Evolutionary conservation across 1,140 invertebrate species (phyloP), one percentile per base, ranked within the genome.

Genomic region (Achatina immaculata): DNA sequence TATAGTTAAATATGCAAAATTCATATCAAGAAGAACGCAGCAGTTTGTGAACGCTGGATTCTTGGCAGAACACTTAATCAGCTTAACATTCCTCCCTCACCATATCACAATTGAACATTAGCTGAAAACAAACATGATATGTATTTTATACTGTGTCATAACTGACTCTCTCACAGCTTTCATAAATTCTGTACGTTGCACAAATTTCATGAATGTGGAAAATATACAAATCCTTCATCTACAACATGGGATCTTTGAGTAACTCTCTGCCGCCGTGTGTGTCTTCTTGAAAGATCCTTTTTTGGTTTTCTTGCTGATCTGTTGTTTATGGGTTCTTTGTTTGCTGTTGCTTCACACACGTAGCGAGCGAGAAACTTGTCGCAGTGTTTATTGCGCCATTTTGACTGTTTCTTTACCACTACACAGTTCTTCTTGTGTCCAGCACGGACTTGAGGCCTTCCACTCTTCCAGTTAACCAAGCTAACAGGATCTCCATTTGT

Each of bases 301-400:
- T 72, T 51, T 0, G 82, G 73, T 42, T 79, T 81, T 19, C 14
- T 68, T n/a, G 24, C 34, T 3, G 74, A 69, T 48, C 72, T 72
- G n/a, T 45, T 72, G 43, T 1, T 71, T 3, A 31, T 7, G 11
- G 42, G 48, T 28, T 40, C 16, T n/a, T 73, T 48, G 3, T 34
- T 48, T 2, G 73, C 77, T 19, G 45, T 28, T n/a, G 78, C 78
- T 81, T 89, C 87, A 83, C 89, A 90, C 16, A 90, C 83, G 76
- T 88, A 88, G 73, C 86, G 83, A 58, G 86, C 84, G 72, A 80
- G 84, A 24, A 85, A 83, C 75, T 83, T 86, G 81, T 86, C 84
- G 83, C 89, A 90, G n/a, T 85, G 80, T 76, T 88, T 88, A 81
- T 90, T 89, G 68, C 82, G 83, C 88, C 88, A 89, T 38, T 87